A percentile compares a stretch with the other conserved stretches of the same genome.
These are phyloP conservation scores for Chiloscyllium plagiosum DNA, from an alignment of 2,113 vertebrate genomes.

Conservation along the genomic window DNA sequence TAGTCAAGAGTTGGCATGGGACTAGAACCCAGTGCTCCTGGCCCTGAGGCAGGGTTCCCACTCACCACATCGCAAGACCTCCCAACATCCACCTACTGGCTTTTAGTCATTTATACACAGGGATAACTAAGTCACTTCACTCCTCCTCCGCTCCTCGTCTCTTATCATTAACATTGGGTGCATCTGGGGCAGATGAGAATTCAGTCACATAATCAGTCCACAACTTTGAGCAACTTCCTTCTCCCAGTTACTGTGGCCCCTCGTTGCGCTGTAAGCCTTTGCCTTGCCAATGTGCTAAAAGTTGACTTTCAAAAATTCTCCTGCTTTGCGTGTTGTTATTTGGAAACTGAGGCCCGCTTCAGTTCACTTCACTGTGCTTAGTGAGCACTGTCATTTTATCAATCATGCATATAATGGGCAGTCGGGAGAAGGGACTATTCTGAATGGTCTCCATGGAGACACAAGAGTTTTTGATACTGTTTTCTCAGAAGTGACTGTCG, in stretches of 20 bases:
- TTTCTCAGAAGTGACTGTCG: background rate
- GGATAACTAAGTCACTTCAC: background rate
- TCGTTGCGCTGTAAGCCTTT: background rate
- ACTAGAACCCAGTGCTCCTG: too few relatives aligned
- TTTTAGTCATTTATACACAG: background rate
- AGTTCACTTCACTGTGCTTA: background rate
- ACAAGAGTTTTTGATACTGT: background rate
- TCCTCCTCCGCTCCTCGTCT: background rate
- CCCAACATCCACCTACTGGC: too few relatives aligned
- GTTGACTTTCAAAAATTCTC: background rate
- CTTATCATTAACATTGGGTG: background rate
- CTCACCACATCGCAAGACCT: too few relatives aligned
- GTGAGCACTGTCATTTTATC: background rate
- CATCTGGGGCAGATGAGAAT: too few relatives aligned
- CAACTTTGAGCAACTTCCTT: background rate
- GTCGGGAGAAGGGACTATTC: background rate
- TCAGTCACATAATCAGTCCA: background rate
- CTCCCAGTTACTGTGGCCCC: background rate
- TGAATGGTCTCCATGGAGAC: background rate
- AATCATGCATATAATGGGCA: background rate
- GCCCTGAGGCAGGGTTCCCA: too few relatives aligned
- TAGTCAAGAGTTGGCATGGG: too few relatives aligned
- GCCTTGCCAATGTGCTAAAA: background rate
- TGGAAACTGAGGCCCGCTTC: background rate
- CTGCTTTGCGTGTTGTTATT: background rate